These are phyloP conservation scores for Drosophila prostipennis DNA, from an alignment of 2,888 invertebrate species.

Conservation along the genomic window DNA sequence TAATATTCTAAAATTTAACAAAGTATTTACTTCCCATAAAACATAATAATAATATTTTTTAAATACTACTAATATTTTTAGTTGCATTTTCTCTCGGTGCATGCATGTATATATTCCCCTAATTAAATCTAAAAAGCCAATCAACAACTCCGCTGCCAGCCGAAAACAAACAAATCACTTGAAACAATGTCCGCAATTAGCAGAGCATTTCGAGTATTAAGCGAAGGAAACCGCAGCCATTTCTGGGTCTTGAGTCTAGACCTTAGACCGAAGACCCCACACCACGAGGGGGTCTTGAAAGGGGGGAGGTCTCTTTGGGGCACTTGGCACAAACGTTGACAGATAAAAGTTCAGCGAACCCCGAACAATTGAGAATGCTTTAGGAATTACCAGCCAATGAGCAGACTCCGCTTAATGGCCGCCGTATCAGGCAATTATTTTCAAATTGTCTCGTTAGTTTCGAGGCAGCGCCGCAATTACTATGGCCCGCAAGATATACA, in stretches of 20 bases:
- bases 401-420: slow-evolving; percentile 65
- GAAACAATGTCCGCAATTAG: slow-evolving; percentile 64
- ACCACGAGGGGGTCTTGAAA: slow-evolving; percentile 18
- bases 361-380: slow-evolving; percentile 37
- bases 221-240: slow-evolving; percentile 43
- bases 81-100: neutral
- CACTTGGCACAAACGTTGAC: slow-evolving; percentile 55
- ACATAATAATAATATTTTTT: too few species aligned
- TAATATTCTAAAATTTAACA: too few species aligned
- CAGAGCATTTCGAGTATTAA: slow-evolving; percentile 13
- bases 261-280: slow-evolving; percentile 49
- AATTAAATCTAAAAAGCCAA: slow-evolving; percentile 39
- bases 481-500: slow-evolving; percentile 64
- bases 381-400: slow-evolving; percentile 57
- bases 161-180: slow-evolving; percentile 37
- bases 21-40: too few species aligned
- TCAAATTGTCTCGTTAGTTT: slow-evolving; percentile 76
- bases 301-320: slow-evolving; percentile 16
- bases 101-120: slow-evolving; percentile 20
- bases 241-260: slow-evolving; percentile 28
- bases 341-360: slow-evolving; percentile 78
- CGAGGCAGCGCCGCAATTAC: slow-evolving; percentile 70
- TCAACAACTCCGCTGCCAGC: slow-evolving; percentile 36
- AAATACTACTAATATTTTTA: too few species aligned
- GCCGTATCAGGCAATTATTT: slow-evolving; percentile 76